Percentiles rank a stretch among this genome's conserved stretches.
Conservation (phyloP, 2,113 vertebrate species). For the Lethenteron reissneri region DNA sequence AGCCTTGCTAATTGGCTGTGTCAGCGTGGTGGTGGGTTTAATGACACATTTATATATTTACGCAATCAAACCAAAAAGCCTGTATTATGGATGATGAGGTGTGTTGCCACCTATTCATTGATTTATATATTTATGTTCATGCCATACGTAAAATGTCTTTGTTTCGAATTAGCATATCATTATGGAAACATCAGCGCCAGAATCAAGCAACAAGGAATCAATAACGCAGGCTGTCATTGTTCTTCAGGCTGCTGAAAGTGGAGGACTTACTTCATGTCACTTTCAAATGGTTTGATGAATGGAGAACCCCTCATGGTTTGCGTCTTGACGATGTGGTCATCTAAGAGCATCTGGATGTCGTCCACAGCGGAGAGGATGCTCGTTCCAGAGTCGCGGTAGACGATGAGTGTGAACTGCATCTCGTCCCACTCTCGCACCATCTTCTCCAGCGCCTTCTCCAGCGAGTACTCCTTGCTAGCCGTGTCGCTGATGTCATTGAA, state of each 20-base stretch:
- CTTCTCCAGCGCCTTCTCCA: conserved; percentile 51
- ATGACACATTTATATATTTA: no score
- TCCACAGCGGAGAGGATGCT: conserved; percentile 45
- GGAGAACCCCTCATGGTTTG: conserved; percentile 55
- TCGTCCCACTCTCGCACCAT: conserved; percentile 40
- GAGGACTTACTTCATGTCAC: conserved; percentile 31
- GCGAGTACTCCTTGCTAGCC: conserved; percentile 45
- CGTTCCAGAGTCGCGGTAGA: conserved; percentile 44
- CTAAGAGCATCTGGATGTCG: conserved; percentile 52
- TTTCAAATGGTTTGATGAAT: conserved; percentile 49
- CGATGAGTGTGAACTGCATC: conserved; percentile 37
- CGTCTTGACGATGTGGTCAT: conserved; percentile 62
- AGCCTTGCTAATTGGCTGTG: no score
- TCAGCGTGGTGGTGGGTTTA: no score
- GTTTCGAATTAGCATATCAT: no score
- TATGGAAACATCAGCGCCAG: no score
- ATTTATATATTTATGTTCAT: no score
- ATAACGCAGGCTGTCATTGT: no score
- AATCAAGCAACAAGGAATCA: no score
- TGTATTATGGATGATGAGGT: no score
- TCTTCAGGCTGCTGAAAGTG: background rate
- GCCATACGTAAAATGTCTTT: no score
- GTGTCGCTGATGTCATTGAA: conserved; percentile 44
- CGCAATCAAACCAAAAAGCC: no score
- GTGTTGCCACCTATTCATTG: no score